Base-by-base conservation (phyloP, 2,113 vertebrate species). In the Aegithalos caudatus region DNA sequence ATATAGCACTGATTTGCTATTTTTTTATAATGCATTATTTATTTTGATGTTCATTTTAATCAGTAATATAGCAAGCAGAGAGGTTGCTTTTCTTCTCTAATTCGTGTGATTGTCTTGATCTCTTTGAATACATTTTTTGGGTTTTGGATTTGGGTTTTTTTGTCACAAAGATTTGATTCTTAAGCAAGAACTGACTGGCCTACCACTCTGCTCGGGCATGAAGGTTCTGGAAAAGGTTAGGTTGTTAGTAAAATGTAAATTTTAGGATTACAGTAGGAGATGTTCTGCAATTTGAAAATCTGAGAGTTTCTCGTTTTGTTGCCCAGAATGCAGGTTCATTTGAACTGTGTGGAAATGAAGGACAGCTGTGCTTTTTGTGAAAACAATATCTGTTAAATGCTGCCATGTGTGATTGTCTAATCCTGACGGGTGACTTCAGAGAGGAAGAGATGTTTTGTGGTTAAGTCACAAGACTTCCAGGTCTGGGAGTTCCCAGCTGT, bases 341-440 rank as follows among this genome's bases (percentile, higher is more conserved):
- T 81, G n/a, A 92, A 50, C 45, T 73, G 15, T 4, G 8, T 86
- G 45, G 77, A 91, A 83, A 80, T 1, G 1, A 80, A 82, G 29
- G 60, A 65, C 61, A 58, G 56, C 44, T 53, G 29, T 66, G 21
- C 31, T 33, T 86, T 66, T 81, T 33, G 10, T 70, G 38, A 45
- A 73, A 57, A 53, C 38, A 35, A 1, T 66, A 29, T 62, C 29
- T 2, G 0, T 87, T 70, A 70, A 93, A 79, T 60, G 44, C 31
- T 70, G 66, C 51, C 19, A 6, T 3, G 12, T 81, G 38, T 7
- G 4, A 40, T 73, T 65, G 22, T 88, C 50, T 88, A n/a, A 86
- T 81, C 58, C 23, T 89, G 54, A 69, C 72, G 27, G 38, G 60
- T 91, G 66, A 84, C 50, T 81, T 90, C 21, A 70, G 56, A 79